Conservation (phyloP, 1,140 invertebrate species). For the Trichonephila clavata region DNA sequence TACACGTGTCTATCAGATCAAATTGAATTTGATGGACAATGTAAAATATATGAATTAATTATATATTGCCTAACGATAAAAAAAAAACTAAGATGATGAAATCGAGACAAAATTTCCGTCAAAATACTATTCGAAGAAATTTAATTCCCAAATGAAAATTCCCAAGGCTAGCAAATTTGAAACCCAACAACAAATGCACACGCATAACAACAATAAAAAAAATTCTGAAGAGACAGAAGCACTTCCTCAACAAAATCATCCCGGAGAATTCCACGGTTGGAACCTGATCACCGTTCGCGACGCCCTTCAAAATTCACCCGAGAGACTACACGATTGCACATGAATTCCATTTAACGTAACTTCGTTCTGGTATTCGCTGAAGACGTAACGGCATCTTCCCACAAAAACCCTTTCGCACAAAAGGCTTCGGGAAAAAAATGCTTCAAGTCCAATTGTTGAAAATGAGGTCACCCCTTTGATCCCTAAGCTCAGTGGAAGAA, state of each 20-base stretch:
- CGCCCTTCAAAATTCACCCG: slow-evolving; percentile 36
- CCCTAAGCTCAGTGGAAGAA: slow-evolving; percentile 39
- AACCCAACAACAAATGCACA: neutral
- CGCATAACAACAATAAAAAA: neutral
- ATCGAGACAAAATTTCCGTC: too few species aligned
- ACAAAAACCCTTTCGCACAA: slow-evolving; percentile 51
- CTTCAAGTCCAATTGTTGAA: slow-evolving; percentile 64
- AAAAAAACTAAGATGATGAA: too few species aligned
- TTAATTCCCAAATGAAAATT: neutral
- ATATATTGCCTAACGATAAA: too few species aligned
- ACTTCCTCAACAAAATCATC: neutral
- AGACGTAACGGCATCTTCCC: slow-evolving; percentile 66
- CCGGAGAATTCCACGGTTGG: neutral
- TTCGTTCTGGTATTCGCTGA: slow-evolving; percentile 28
- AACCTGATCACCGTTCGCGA: slow-evolving; percentile 35
- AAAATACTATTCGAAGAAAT: neutral
- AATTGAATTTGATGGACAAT: too few species aligned
- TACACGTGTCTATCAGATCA: too few species aligned
- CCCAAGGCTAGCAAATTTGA: neutral
- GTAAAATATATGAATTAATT: too few species aligned
- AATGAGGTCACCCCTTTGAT: slow-evolving; percentile 66
- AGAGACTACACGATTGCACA: slow-evolving; percentile 17
- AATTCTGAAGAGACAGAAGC: neutral
- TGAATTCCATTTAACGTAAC: slow-evolving; percentile 16
- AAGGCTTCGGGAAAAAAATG: slow-evolving; percentile 17